Evolutionary conservation across 2,888 invertebrate species (phyloP).

Genomic region (Acronicta psi): DNA sequence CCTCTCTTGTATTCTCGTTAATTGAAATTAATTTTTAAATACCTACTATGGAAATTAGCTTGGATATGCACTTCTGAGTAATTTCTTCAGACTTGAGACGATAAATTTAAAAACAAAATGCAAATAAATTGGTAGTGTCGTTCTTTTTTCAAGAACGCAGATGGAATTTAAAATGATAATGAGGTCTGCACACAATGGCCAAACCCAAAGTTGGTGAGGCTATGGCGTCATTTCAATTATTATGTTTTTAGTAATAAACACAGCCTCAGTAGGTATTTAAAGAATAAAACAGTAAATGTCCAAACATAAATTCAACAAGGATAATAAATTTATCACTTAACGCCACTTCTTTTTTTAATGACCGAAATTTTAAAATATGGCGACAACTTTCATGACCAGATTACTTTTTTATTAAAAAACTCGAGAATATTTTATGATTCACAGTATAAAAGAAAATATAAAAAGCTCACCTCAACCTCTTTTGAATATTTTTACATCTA

Average conservation of each 20-base stretch:
- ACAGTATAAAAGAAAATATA: constrained; percentile 49
- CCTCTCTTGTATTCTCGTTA: neutral
- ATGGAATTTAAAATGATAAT: constrained; percentile 43
- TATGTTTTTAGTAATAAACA: neutral
- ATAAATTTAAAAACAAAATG: constrained; percentile 22
- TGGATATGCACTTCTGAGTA: constrained; percentile 26
- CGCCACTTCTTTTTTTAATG: constrained; percentile 60
- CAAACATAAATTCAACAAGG: constrained; percentile 31
- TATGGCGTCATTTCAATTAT: constrained; percentile 3
- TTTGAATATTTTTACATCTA: constrained; percentile 19
- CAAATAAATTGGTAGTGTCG: constrained; percentile 11
- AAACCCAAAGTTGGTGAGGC: constrained; percentile 45
- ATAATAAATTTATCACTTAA: constrained; percentile 55
- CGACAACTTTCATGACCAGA: constrained; percentile 51
- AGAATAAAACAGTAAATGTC: constrained; percentile 47
- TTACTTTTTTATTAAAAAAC: constrained; percentile 64
- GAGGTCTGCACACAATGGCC: constrained; percentile 36
- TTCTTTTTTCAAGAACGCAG: constrained; percentile 33
- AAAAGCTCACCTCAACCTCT: constrained; percentile 10
- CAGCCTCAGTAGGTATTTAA: too few species aligned
- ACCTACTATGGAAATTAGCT: constrained; percentile 12
- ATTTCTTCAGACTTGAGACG: constrained; percentile 10
- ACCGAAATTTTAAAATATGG: constrained; percentile 58
- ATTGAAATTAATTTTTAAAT: constrained; percentile 3
- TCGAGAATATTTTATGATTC: constrained; percentile 52